Evolutionary conservation across 2,888 invertebrate species (phyloP), one percentile per base, ranked within the genome.

Genomic region (Plebejus argus): DNA sequence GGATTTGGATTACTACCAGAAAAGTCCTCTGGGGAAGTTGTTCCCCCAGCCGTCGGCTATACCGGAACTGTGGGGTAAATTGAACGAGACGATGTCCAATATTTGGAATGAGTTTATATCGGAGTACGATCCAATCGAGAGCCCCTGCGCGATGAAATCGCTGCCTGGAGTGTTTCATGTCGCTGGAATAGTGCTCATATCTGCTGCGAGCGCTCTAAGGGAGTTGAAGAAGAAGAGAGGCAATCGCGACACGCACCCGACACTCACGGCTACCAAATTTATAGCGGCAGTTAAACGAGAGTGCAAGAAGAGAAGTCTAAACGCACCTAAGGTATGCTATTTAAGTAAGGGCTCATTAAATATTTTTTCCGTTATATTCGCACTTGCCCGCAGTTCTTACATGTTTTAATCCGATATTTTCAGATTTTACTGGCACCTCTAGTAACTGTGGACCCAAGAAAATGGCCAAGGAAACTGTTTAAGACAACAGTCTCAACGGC

Each of bases 101-200:
- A 93, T 95, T 28, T 97, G 97, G 97, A 97, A 97, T 84, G 97
- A 97, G 83, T 97, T 97, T 82, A 95, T 97, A 7, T 96, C 96
- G 35, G 96, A 96, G 83, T 96, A 97, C 81, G 97, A 97, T 86
- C 97, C 97, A 0, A 90, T 96, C 6, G 97, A 97, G 86, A 95
- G 96, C 78, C 96, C 97, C 0, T 93, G 96, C 79, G 93, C 96
- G 0, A 85, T 95, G 20, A 96, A 96, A 83, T 94, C 94, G 7
- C 86, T 94, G 28, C 95, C 96, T 0, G 95, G 95, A 7, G 87
- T 95, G 0, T 95, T 95, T 76, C 95, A 95, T 81, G 95, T 96
- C 39, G 85, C 95, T 1, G 96, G 96, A 0, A 92, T 97, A 70
- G 84, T 95, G 0, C 83, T 97, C 1, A 96, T 97, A 83, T 95